Evolutionary conservation across 2,113 vertebrate species (phyloP).

Genomic region (Hiodon alosoides): DNA sequence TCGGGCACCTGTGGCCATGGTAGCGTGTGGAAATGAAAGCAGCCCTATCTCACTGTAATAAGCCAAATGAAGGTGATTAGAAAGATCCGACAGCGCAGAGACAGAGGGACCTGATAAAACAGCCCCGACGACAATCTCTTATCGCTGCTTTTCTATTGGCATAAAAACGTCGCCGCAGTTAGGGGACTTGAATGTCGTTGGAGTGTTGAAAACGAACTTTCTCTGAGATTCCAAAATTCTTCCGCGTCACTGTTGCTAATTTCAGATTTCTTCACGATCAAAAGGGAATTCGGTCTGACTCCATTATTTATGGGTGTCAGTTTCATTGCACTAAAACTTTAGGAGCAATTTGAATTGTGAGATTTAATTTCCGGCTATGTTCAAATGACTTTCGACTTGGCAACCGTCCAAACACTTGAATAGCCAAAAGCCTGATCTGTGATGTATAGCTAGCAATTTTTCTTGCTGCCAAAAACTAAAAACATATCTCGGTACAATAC

Average conservation of each 20-base stretch:
- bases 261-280: slow-evolving; percentile 41
- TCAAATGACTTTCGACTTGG: slow-evolving; percentile 93
- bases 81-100: slow-evolving; percentile 6
- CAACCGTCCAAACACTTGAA: slow-evolving; percentile 79
- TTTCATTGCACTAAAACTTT: slow-evolving; percentile 95
- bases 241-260: slow-evolving; percentile 82
- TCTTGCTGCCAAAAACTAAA: slow-evolving; percentile 71
- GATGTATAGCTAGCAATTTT: slow-evolving; percentile 86
- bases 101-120: slow-evolving; percentile 16
- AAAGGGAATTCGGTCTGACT: slow-evolving; percentile 84
- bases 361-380: slow-evolving; percentile 99
- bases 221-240: no score
- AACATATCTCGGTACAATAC: slow-evolving; percentile 61
- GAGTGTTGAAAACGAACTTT: slow-evolving; percentile 11
- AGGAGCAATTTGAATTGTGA: slow-evolving; percentile 93
- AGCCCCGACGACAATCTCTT: slow-evolving; percentile 9
- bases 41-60: slow-evolving; percentile 9
- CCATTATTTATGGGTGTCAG: slow-evolving; percentile 93
- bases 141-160: neutral
- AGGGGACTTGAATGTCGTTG: neutral
- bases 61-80: slow-evolving; percentile 28
- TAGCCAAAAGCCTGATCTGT: slow-evolving; percentile 81
- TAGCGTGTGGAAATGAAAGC: slow-evolving; percentile 15
- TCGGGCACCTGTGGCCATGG: neutral
- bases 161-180: neutral